Base-by-base conservation (phyloP, 2,888 invertebrate species). In the Trypoxylon attenuatum region DNA sequence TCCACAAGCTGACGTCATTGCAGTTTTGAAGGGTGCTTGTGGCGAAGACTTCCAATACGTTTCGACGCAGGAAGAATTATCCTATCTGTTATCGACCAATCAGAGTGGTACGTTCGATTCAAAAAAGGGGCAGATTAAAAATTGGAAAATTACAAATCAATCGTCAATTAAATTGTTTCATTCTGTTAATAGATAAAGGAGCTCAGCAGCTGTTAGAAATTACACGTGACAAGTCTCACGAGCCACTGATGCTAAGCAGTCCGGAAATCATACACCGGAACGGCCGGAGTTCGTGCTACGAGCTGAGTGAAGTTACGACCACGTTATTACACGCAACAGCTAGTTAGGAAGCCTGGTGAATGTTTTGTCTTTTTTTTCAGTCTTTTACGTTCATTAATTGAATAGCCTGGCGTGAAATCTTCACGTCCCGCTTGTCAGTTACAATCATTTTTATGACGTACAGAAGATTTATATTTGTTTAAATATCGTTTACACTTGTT, bases 1-100 rank as follows among this genome's bases (percentile, higher is more conserved):
- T 65, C 91, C 93, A 0, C 88, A 91, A 5, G 89, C 90, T 1
- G 91, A 90, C 66, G 92, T 94, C 2, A 89, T 93, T 0, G 87
- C 91, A 0, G 92, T 94, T 4, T 90, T 94, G 76, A 90, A 90
- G 70, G 94, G 93, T 1, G 92, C 92, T 0, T 91, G 91, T 63
- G 89, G 91, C 0, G 90, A 91, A 5, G 90, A 92, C 71, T 91
- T 91, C 79, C 89, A 89, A 47, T 88, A 90, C 46, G 91, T 92
- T 52, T 87, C 89, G 0, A 89, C 89, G 0, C 88, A 89, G 45
- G 89, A 88, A 13, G 92, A 93, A 68, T 86, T 93, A 21, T 91
- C 92, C 46, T 83, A 88, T 29, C 87, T 90, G 5, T 79, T 92
- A 47, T 82, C 84, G 45, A 78, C 82, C 2, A 73, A 72, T 52